Evolutionary conservation across 2,888 invertebrate species (phyloP), one percentile per base, ranked within the genome.

Genomic region (Coelinius sp.): DNA sequence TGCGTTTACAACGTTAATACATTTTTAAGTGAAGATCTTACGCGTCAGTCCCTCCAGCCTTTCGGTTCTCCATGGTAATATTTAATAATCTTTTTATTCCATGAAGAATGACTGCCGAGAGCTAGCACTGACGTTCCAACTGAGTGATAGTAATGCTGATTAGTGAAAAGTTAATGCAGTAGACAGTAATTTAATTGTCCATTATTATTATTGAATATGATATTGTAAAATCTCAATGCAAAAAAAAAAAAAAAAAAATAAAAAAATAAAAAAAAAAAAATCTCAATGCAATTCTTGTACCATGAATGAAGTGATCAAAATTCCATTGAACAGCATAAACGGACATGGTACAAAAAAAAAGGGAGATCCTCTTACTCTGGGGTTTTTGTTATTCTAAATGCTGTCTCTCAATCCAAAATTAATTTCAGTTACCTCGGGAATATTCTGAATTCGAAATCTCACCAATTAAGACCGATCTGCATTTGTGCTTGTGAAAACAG

Each of bases 401-500:
- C 12, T 17, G 27, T 27, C 14, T 25, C 25, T 5, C 53, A 14
- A 7, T 27, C 6, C 14, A 35, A 14, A 53, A 67, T 53, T 67
- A 67, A 53, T 67, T 67, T 24, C 44, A 35, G 24, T 38, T 53
- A 20, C 12, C 14, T 56, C 12, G 1, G 22, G 24, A 52, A 12
- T 20, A 49, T 53, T 53, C 14, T 35, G 53, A 67, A 67, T 67
- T 31, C 35, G 24, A 53, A 53, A 67, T 65, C 22, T n/a, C 65
- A 14, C 22, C 53, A 67, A 67, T 67, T 53, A 67, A 46, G 20
- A 67, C 12, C n/a, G 24, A 41, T 31, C 44, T 38, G 24, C 53
- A 35, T 67, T 53, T 38, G 38, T 53, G 67, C n/a, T 35, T 53
- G 53, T 67, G 38, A 52, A 53, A 67, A 53, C 53, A 38, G 35